A percentile compares a stretch with the other conserved stretches of the same genome.
These are phyloP conservation scores for Crossaster papposus DNA, from an alignment of 53 echinoderm and acorn worm species.

Conservation along the genomic window DNA sequence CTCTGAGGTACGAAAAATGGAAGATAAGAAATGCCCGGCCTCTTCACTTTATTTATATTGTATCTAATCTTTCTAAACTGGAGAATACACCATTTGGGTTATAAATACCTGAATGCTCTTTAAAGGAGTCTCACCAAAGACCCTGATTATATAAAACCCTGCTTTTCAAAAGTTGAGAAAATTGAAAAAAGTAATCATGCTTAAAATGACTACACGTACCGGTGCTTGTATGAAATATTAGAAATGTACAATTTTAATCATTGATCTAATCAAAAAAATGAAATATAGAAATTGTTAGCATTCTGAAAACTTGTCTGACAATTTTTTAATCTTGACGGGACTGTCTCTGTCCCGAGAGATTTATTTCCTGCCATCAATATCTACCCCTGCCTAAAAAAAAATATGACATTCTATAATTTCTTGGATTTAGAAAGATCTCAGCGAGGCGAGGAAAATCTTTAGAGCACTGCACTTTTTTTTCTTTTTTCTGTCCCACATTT, in stretches of 20 bases:
- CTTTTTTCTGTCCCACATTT: neutral
- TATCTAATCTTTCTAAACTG: neutral
- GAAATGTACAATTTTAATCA: no score
- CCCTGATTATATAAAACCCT: no score
- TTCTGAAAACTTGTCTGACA: no score
- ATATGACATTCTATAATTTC: neutral
- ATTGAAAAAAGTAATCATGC: no score
- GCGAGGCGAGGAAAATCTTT: neutral
- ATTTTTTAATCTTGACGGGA: no score
- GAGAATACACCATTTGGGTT: neutral
- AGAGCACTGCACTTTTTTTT: conserved; percentile 42
- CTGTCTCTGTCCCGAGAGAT: neutral
- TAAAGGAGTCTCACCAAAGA: no score
- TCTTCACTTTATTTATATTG: neutral
- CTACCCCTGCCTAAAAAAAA: neutral
- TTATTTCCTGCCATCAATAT: neutral
- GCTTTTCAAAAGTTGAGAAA: no score
- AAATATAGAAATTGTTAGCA: no score
- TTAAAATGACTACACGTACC: no score
- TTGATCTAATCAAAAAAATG: no score
- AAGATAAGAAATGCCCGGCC: neutral
- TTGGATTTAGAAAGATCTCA: neutral
- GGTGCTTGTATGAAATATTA: no score
- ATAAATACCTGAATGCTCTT: neutral
- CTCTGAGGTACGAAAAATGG: neutral